These are phyloP conservation scores for Hyperopisus bebe DNA, from an alignment of 2,113 vertebrate genomes.

Conservation along the genomic window DNA sequence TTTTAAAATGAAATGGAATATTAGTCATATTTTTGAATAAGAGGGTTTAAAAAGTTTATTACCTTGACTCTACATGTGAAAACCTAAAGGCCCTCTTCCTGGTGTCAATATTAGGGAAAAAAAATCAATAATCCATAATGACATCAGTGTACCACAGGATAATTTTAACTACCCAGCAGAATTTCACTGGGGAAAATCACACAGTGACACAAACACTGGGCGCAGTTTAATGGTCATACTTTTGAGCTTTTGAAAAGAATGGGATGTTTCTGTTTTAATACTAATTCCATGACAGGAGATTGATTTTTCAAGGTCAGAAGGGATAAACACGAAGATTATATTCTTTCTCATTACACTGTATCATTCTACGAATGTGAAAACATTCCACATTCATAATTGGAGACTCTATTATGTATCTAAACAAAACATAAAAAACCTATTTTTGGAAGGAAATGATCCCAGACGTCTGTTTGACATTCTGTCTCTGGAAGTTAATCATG, in stretches of 20 bases:
- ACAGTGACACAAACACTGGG: background rate
- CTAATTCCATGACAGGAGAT: background rate
- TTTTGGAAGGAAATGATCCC: background rate
- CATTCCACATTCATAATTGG: background rate
- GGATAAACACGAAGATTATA: background rate
- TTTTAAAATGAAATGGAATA: background rate
- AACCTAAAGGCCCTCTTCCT: background rate
- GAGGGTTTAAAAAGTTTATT: background rate
- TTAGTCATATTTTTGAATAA: background rate
- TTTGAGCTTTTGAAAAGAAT: background rate
- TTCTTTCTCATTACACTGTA: background rate
- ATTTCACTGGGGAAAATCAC: background rate
- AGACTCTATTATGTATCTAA: background rate
- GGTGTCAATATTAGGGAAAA: background rate
- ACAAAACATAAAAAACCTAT: background rate
- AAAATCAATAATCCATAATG: background rate
- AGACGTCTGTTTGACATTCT: background rate
- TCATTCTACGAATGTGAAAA: background rate
- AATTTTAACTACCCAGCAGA: background rate
- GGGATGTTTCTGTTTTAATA: background rate
- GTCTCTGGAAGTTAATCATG: conserved; percentile 9
- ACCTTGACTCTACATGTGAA: background rate
- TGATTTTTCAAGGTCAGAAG: background rate
- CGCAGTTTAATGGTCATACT: background rate
- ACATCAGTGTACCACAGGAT: background rate